phyloP scores from a whole-genome alignment of 2,888 invertebrate genomes.

The Rhopalosiphum nymphaeae region DNA sequence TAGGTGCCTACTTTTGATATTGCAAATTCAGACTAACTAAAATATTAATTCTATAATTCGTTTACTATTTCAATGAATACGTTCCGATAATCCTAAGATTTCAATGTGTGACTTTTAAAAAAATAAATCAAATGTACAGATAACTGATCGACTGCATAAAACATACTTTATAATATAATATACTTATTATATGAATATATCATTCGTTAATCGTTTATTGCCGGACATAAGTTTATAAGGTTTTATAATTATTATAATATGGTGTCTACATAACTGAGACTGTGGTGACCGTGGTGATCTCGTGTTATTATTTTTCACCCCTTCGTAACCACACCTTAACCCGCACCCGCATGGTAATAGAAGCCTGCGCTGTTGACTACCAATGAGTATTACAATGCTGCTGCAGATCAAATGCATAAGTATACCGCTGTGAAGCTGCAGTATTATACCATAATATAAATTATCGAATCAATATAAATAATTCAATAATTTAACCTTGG shows the following conservation, averaged over 20 bases:
- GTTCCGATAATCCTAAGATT: not conserved
- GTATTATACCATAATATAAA: not conserved
- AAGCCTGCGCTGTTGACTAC: not conserved
- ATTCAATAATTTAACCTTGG: not conserved
- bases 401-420: not conserved
- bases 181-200: not conserved
- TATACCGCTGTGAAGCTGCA: too few relatives aligned
- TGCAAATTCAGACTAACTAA: not conserved
- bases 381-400: not conserved
- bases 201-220: not conserved
- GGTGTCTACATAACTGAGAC: not conserved
- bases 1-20: not conserved
- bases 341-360: not conserved
- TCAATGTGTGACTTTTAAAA: not conserved
- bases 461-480: not conserved
- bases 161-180: not conserved
- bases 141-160: not conserved
- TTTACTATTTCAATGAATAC: not conserved
- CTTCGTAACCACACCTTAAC: not conserved
- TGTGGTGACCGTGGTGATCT: not conserved
- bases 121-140: too few relatives aligned
- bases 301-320: not conserved
- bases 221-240: not conserved
- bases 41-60: not conserved
- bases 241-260: not conserved